These are phyloP conservation scores for Ceratina calcarata DNA, from an alignment of 1,140 invertebrate genomes.

Conservation along the genomic window DNA sequence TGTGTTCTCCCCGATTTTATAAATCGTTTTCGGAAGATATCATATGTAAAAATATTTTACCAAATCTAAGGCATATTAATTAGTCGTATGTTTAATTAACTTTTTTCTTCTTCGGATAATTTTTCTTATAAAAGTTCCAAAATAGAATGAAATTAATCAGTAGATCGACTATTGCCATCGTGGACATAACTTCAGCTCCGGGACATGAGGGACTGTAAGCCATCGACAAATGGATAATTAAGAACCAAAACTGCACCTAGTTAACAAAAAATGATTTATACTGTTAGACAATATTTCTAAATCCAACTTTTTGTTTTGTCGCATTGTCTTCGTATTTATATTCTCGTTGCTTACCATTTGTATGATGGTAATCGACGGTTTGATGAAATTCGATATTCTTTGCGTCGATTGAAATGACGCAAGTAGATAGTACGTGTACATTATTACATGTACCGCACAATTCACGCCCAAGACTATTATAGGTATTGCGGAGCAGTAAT, in stretches of 20 bases:
- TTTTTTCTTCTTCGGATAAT: conserved; percentile 11
- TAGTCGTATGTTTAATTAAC: neutral
- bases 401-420: neutral
- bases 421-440: conserved; percentile 35
- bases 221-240: neutral
- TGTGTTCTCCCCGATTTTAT: no score
- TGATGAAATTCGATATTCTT: neutral
- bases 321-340: no score
- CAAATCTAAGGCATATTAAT: no score
- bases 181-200: neutral
- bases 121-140: conserved; percentile 41
- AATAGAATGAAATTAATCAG: conserved; percentile 32
- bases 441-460: conserved; percentile 19
- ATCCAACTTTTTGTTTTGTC: neutral
- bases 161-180: conserved; percentile 9
- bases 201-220: conserved; percentile 5
- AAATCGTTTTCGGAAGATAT: no score
- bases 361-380: neutral
- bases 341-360: conserved; percentile 30
- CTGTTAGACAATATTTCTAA: no score
- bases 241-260: neutral
- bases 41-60: no score
- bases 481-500: neutral
- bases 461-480: neutral
- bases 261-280: no score